These are phyloP conservation scores for Cheilosia scutellata DNA, from an alignment of 2,888 invertebrate species.

Conservation along the genomic window DNA sequence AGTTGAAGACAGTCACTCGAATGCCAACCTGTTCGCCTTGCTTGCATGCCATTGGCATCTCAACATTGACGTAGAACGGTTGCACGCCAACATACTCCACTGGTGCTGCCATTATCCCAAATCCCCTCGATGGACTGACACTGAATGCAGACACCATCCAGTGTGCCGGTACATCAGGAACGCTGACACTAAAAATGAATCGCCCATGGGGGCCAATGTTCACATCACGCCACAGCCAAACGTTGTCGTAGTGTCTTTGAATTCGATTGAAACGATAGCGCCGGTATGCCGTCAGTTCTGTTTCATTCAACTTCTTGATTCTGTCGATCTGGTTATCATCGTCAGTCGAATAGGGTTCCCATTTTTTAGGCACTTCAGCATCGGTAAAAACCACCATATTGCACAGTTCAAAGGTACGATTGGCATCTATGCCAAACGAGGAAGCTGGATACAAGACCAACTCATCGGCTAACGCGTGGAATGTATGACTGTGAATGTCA, in stretches of 20 bases:
- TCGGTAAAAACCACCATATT: conserved; percentile 95
- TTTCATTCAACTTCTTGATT: conserved; percentile 85
- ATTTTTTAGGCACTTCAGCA: conserved; percentile 89
- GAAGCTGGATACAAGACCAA: conserved; percentile 93
- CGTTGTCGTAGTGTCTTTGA: conserved; percentile 94
- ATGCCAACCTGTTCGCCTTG: conserved; percentile 96
- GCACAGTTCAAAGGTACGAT: conserved; percentile 93
- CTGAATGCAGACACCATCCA: conserved; percentile 96
- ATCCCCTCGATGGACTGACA: conserved; percentile 92
- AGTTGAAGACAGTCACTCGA: conserved; percentile 95
- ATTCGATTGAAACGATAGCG: conserved; percentile 92
- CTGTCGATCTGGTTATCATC: conserved; percentile 87
- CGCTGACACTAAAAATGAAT: conserved; percentile 91
- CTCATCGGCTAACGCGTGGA: conserved; percentile 91
- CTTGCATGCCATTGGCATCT: conserved; percentile 91
- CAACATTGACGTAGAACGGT: conserved; percentile 96
- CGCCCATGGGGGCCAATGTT: conserved; percentile 95
- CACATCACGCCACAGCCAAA: conserved; percentile 96
- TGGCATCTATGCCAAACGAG: conserved; percentile 95
- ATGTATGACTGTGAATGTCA: conserved; percentile 90
- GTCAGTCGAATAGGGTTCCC: conserved; percentile 89
- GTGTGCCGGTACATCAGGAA: conserved; percentile 90
- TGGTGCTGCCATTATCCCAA: conserved; percentile 91
- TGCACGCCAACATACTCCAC: conserved; percentile 92
- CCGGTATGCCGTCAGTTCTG: conserved; percentile 88